phyloP scores from a whole-genome alignment of 2,113 vertebrate species.

The Aptenodytes forsteri region DNA sequence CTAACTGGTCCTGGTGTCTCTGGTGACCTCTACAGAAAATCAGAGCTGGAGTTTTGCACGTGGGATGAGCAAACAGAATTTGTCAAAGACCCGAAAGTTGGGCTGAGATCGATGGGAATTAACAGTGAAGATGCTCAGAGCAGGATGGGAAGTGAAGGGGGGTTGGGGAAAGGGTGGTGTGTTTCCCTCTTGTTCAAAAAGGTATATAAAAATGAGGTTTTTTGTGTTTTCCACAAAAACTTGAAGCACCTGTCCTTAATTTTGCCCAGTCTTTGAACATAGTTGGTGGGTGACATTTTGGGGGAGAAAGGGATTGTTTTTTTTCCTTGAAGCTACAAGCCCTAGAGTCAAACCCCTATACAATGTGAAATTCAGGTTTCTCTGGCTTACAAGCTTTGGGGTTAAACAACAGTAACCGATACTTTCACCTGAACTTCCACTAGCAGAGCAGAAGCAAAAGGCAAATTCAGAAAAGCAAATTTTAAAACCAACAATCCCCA shows the following conservation, averaged over 20 bases:
- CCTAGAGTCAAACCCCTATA: not conserved
- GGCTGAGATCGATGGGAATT: not conserved
- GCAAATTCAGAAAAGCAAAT: not conserved
- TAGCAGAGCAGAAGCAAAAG: not conserved
- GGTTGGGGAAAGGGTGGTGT: accelerated
- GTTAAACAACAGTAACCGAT: not conserved
- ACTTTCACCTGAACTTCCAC: not conserved
- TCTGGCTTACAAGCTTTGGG: not conserved
- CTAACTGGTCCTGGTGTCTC: not conserved
- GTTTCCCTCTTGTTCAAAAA: not conserved
- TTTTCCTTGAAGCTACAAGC: not conserved
- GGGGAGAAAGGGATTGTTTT: not conserved
- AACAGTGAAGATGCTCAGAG: not conserved
- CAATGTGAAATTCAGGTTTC: not conserved
- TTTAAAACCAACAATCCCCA: not conserved
- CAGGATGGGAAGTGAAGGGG: not conserved
- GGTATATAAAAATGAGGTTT: not conserved
- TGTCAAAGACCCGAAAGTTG: not conserved
- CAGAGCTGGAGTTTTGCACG: not conserved
- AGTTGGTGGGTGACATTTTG: not conserved
- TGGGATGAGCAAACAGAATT: not conserved
- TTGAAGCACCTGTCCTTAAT: not conserved
- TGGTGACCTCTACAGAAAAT: not conserved
- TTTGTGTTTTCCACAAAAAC: not conserved
- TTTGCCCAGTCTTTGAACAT: not conserved